Base-by-base conservation (phyloP, 2,113 vertebrate genomes). In the Camelus bactrianus region DNA sequence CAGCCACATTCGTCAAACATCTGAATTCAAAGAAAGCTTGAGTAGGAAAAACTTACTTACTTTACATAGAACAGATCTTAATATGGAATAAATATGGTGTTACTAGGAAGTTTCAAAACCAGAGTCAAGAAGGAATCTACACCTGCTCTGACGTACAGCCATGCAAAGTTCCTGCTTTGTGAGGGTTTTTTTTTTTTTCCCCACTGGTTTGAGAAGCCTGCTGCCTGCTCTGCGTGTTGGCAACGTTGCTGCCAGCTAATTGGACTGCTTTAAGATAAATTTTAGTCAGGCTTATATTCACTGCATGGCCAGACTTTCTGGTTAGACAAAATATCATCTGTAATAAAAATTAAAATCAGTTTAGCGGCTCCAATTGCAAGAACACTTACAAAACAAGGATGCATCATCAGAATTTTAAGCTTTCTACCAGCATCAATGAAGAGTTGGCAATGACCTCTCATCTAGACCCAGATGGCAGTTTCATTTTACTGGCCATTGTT, bases 381-480 rank as follows among this genome's bases (percentile, higher is more conserved):
- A 95, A 94, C 95, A 97, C 89, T 97, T 97, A 97, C 84, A 97
- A 98, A 98, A 97, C 97, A 98, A 97, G 97, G 96, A 98, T 87
- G 95, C 86, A 96, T 89, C 97, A 95, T 90, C 95, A 97, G 98
- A 97, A 98, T 98, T 98, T 97, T 96, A 97, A 98, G 96, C 98
- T 98, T 98, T 97, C 97, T 95, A 98, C 97, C 97, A 97, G 93
- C 97, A 98, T 72, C 96, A 97, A 91, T 46, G 76, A 98, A 97
- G 98, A 98, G 80, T 46, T 98, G 98, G 98, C 98, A 98, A 38
- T 98, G 97, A 97, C 98, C 98, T 98, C 97, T 95, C 84, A 97
- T 98, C 96, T 90, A 97, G 97, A 98, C 98, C 98, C 99, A 98
- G 98, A 98, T 98, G 98, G 98, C 97, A 98, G 94, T 98, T 98